Evolutionary conservation across 2,113 vertebrate genomes (phyloP).

Genomic region (Hylia prasina): DNA sequence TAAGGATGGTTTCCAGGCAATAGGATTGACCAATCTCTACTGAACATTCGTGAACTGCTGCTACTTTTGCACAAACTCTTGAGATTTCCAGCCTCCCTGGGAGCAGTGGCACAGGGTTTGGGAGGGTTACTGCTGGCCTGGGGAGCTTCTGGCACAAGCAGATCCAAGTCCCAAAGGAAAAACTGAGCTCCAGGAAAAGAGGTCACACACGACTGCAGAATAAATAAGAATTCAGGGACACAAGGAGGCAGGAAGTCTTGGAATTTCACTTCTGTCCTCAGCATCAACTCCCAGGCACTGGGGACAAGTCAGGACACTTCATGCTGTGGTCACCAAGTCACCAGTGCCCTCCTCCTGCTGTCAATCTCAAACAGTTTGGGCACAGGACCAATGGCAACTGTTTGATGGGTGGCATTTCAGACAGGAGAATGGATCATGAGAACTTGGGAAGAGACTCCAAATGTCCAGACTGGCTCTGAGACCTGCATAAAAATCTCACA

Average conservation of each 20-base stretch:
- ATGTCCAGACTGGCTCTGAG: background rate
- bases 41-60: background rate
- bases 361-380: background rate
- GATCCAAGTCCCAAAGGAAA: background rate
- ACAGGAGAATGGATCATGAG: background rate
- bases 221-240: background rate
- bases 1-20: background rate
- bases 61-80: background rate
- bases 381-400: background rate
- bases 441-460: background rate
- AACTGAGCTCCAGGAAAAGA: background rate
- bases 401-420: background rate
- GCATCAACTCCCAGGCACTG: background rate
- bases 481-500: background rate
- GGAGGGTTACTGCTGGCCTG: background rate
- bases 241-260: rapidly evolving
- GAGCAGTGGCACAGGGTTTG: background rate
- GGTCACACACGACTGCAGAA: background rate
- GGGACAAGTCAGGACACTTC: background rate
- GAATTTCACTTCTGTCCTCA: background rate
- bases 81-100: background rate
- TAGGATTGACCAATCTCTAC: background rate
- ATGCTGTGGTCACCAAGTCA: background rate
- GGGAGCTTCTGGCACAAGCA: background rate
- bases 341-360: background rate